Evolutionary conservation across 2,113 vertebrate species (phyloP).

Genomic region (Melanerpes formicivorus): DNA sequence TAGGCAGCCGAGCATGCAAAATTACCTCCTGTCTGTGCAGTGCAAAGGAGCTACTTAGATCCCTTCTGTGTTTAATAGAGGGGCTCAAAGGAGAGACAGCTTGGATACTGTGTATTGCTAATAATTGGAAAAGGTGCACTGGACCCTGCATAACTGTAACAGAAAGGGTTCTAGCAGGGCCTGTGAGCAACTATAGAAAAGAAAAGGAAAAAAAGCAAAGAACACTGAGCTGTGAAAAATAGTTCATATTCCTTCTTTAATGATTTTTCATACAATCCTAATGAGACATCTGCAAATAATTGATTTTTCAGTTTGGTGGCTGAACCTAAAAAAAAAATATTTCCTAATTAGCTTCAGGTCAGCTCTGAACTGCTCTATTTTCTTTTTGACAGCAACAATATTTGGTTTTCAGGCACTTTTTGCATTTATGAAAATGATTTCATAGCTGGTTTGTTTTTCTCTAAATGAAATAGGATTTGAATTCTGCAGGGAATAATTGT

Average conservation of each 20-base stretch:
- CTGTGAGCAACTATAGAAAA: not conserved
- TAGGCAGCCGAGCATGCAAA: not conserved
- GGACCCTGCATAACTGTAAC: conserved; percentile 34
- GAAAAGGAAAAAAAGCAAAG: not conserved
- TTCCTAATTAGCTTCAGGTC: not conserved
- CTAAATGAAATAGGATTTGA: not conserved
- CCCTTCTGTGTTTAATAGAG: not conserved
- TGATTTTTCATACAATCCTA: not conserved
- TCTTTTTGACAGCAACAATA: not conserved
- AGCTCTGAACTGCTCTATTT: not conserved
- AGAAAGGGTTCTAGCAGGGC: not conserved
- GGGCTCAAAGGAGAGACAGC: conserved; percentile 4
- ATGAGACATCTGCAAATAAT: not conserved
- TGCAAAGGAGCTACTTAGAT: not conserved
- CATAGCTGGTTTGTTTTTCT: not conserved
- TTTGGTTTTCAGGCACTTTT: not conserved
- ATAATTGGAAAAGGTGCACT: conserved; percentile 37
- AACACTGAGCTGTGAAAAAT: conserved; percentile 16
- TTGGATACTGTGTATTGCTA: conserved; percentile 50
- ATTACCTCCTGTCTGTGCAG: conserved; percentile 1
- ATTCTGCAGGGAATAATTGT: not conserved
- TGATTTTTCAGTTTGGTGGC: not conserved
- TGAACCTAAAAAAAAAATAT: not conserved
- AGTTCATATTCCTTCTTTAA: not conserved
- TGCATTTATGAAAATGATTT: not conserved